Evolutionary conservation across 2,888 invertebrate species (phyloP), one percentile per base, ranked within the genome.

Genomic region (Eilema caniola): DNA sequence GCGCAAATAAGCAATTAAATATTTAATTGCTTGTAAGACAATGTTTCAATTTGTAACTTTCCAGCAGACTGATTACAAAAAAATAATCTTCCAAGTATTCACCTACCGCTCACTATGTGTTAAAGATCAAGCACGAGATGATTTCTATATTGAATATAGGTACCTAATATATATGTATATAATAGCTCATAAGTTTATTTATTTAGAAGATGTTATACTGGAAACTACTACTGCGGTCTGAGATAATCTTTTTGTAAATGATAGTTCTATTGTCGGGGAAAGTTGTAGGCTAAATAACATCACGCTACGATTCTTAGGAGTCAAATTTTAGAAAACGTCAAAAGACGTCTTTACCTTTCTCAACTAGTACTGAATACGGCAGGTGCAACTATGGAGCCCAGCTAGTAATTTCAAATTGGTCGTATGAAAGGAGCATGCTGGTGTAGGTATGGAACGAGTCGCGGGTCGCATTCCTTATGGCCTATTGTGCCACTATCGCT

Each of bases 401-500:
- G 47, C 47, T 53, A 53, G 37, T 41, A 74, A 72, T 72, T 80
- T 77, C 74, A 79, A 82, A 82, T 76, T 78, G 73, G 75, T 77
- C 76, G 80, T 70, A 75, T 75, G 76, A 83, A 79, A 79, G 77
- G 75, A 74, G 66, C 75, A 73, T 71, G 78, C 72, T 74, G 73
- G 72, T 75, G 77, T 82, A 82, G 79, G 82, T 78, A 84, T 78
- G 81, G 81, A 86, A 86, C 87, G 83, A 86, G 87, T 84, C 86
- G 77, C 83, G 89, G 89, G 92, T 91, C 91, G 91, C 94, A 95
- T 95, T 95, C 95, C 94, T 80, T 75, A 85, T 87, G 88, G 86
- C 90, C 91, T 89, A 92, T 93, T 93, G 93, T 93, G 88, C 90
- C 88, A 90, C 90, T 90, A 90, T 90, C 88, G 90, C 86, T 89